phyloP scores from a whole-genome alignment of 2,888 invertebrate species.

The Lithophane semibrunnea region DNA sequence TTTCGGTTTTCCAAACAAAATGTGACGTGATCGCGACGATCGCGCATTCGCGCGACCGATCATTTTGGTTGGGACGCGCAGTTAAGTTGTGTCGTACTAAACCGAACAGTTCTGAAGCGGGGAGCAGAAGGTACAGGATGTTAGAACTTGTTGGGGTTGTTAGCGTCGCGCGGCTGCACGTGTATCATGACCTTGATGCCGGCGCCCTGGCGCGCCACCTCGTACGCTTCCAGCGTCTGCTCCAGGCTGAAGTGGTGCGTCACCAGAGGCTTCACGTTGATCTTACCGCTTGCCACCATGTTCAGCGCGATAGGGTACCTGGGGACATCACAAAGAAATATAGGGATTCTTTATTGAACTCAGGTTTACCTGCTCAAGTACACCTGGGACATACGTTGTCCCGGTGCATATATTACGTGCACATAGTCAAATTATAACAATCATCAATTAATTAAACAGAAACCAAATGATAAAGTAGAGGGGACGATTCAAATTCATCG shows the following conservation, averaged over 20 bases:
- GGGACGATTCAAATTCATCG: too few species aligned
- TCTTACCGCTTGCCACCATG: constrained; percentile 94
- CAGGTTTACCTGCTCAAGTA: too few species aligned
- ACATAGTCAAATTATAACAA: too few species aligned
- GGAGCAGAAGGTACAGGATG: neutral
- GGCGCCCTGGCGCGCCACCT: constrained; percentile 93
- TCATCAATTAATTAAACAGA: too few species aligned
- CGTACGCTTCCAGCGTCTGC: constrained; percentile 95
- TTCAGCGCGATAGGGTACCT: constrained; percentile 95
- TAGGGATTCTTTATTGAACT: neutral
- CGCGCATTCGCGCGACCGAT: too few species aligned
- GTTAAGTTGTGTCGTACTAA: neutral
- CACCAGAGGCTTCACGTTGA: constrained; percentile 95
- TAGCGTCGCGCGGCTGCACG: constrained; percentile 89
- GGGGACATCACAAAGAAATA: constrained; percentile 28
- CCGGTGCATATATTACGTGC: too few species aligned
- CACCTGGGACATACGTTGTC: too few species aligned
- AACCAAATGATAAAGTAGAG: too few species aligned
- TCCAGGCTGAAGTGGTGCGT: constrained; percentile 95
- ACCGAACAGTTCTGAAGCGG: neutral
- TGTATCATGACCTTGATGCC: constrained; percentile 98
- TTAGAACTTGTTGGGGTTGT: constrained; percentile 84
- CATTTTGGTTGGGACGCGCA: too few species aligned
- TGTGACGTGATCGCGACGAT: too few species aligned
- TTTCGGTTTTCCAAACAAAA: too few species aligned